Evolutionary conservation across 2,797 vertebrate species (phyloP).

Genomic region (Fundulus diaphanus): DNA sequence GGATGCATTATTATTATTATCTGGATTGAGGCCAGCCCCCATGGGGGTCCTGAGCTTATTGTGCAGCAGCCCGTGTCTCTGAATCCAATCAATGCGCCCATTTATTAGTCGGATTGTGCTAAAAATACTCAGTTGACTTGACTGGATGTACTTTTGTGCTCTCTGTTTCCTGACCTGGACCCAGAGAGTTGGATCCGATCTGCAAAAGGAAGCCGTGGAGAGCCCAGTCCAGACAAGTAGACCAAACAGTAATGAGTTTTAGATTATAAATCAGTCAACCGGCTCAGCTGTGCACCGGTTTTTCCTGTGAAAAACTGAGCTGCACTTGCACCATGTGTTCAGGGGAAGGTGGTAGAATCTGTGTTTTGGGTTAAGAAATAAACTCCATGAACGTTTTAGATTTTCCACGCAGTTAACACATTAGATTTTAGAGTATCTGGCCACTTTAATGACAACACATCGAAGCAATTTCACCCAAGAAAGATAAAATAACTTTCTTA

Average conservation of each 20-base stretch:
- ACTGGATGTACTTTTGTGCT: neutral
- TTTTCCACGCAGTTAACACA: neutral
- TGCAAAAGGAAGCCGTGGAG: neutral
- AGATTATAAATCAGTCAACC: slow-evolving; percentile 8
- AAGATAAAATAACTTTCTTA: neutral
- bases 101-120: slow-evolving; percentile 39
- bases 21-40: slow-evolving; percentile 55
- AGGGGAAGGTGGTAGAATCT: neutral
- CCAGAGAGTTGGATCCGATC: neutral
- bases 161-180: slow-evolving; percentile 21
- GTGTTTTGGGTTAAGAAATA: neutral
- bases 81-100: slow-evolving; percentile 57
- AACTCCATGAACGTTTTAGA: neutral
- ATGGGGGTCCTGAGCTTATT: slow-evolving; percentile 37
- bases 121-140: slow-evolving; percentile 2
- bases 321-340: slow-evolving; percentile 23
- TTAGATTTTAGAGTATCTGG: neutral
- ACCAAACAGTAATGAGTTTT: neutral
- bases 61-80: slow-evolving; percentile 42
- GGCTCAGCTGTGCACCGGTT: slow-evolving; percentile 23
- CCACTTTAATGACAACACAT: neutral
- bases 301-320: slow-evolving; percentile 33
- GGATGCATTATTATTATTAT: slow-evolving; percentile 60
- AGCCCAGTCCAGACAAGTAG: neutral
- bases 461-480: neutral